Evolutionary conservation across 2,113 vertebrate species (phyloP), one percentile per base, ranked within the genome.

Genomic region (Menidia beryllina): DNA sequence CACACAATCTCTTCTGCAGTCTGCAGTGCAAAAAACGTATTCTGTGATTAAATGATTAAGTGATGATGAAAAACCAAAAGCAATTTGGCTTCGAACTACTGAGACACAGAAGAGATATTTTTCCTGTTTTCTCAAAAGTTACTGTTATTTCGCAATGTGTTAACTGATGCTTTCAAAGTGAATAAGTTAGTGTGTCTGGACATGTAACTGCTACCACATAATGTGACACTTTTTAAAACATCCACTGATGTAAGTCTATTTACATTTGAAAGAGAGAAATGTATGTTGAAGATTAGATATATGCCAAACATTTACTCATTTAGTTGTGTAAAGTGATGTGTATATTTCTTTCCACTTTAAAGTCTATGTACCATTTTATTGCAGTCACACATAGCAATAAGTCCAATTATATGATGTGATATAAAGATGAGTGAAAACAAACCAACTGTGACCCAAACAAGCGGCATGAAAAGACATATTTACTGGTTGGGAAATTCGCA

Each of bases 21-120:
- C 15, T 11, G 12, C 25, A 30, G 24, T 23, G 34, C 61, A 50
- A 54, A 59, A 54, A 54, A 17, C 21, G 58, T 25, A 77, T 58
- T 62, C 47, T 47, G 45, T 41, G 58, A 74, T 70, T 24, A 58
- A 58, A 26, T 56, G 36, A 56, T 52, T 64, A 23, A 14, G 17
- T 66, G 59, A n/a, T 49, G 58, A 63, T 72, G 62, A 83, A 49
- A 20, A 68, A 54, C 2, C 34, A n/a, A 17, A 38, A 50, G 17
- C 23, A 25, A 8, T 21, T 17, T 69, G 53, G 65, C 48, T 54
- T 11, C 34, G 34, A 30, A 71, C 5, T 4, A 24, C 27, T 19
- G 14, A 57, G 27, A 9, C n/a, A n/a, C n/a, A n/a, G n/a, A n/a
- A n/a, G n/a, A n/a, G n/a, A n/a, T n/a, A n/a, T n/a, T n/a, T n/a